These are phyloP conservation scores for Enteromius fasciolatus DNA, from an alignment of 2,797 vertebrate species.

Conservation along the genomic window DNA sequence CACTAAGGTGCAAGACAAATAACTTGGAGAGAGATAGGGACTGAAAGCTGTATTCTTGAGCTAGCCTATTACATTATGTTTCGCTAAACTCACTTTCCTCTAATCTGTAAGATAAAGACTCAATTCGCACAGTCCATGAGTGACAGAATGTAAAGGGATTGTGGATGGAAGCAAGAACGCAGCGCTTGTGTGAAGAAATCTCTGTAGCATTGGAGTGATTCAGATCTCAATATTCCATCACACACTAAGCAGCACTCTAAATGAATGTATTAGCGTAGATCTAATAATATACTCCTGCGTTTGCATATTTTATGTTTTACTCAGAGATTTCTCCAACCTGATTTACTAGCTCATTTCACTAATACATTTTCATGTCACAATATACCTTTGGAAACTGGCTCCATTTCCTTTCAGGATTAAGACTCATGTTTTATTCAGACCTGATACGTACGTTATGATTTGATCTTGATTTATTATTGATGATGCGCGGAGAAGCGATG, in stretches of 20 bases:
- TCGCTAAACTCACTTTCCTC: slow-evolving; percentile 1
- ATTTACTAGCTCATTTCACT: slow-evolving; percentile 63
- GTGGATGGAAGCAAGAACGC: not conserved
- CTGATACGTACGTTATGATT: slow-evolving; percentile 58
- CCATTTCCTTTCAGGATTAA: slow-evolving; percentile 65
- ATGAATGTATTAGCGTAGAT: slow-evolving; percentile 57
- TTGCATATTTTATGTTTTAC: slow-evolving; percentile 65
- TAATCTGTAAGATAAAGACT: not conserved
- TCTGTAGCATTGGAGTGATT: slow-evolving; percentile 26
- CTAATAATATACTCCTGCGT: slow-evolving; percentile 63
- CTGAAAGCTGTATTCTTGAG: not conserved
- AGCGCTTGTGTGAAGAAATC: slow-evolving; percentile 26
- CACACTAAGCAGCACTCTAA: slow-evolving; percentile 49
- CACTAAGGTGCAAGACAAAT: not conserved
- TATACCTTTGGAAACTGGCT: slow-evolving; percentile 62
- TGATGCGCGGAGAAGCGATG: slow-evolving; percentile 43
- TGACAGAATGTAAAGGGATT: slow-evolving; percentile 24
- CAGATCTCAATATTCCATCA: slow-evolving; percentile 45
- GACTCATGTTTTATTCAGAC: slow-evolving; percentile 57
- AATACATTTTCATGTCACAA: slow-evolving; percentile 63
- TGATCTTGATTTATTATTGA: slow-evolving; percentile 59
- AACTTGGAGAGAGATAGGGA: not conserved
- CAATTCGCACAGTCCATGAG: not conserved
- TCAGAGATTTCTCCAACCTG: slow-evolving; percentile 62
- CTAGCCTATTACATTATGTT: not conserved